Conservation (phyloP, 2,888 invertebrate species). For the Junonia oenone region DNA sequence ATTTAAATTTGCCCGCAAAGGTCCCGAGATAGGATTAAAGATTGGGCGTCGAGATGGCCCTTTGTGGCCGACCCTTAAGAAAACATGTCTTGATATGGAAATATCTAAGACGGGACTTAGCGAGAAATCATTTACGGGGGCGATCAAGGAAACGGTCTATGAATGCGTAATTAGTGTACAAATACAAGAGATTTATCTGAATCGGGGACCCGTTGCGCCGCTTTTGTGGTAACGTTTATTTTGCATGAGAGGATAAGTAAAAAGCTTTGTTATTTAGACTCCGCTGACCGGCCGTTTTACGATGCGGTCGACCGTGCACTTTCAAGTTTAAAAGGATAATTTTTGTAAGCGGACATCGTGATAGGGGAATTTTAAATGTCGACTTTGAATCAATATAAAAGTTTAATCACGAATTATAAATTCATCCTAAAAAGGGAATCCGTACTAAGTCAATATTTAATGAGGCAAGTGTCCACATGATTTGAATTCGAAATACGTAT, state of each 20-base stretch:
- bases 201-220: slow-evolving; percentile 35
- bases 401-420: neutral
- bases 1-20: slow-evolving; percentile 80
- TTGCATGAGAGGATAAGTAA: slow-evolving; percentile 59
- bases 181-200: slow-evolving; percentile 46
- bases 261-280: slow-evolving; percentile 54
- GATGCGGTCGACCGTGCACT: slow-evolving; percentile 58
- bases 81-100: slow-evolving; percentile 80
- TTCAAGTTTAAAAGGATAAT: slow-evolving; percentile 68
- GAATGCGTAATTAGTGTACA: slow-evolving; percentile 64
- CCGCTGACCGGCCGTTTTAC: slow-evolving; percentile 61
- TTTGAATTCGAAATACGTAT: slow-evolving; percentile 46
- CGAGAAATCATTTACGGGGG: slow-evolving; percentile 73
- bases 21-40: slow-evolving; percentile 80
- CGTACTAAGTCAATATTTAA: slow-evolving; percentile 40
- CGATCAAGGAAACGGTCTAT: slow-evolving; percentile 64
- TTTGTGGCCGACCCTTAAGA: slow-evolving; percentile 79
- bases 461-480: slow-evolving; percentile 38
- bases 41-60: slow-evolving; percentile 78
- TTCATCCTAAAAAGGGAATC: slow-evolving; percentile 20
- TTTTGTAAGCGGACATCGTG: slow-evolving; percentile 37
- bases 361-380: slow-evolving; percentile 35
- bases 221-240: slow-evolving; percentile 60
- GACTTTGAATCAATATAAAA: neutral
- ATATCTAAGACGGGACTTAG: slow-evolving; percentile 71